Conservation (phyloP, 23 tunicate genomes). For the Ciona savignyi region DNA sequence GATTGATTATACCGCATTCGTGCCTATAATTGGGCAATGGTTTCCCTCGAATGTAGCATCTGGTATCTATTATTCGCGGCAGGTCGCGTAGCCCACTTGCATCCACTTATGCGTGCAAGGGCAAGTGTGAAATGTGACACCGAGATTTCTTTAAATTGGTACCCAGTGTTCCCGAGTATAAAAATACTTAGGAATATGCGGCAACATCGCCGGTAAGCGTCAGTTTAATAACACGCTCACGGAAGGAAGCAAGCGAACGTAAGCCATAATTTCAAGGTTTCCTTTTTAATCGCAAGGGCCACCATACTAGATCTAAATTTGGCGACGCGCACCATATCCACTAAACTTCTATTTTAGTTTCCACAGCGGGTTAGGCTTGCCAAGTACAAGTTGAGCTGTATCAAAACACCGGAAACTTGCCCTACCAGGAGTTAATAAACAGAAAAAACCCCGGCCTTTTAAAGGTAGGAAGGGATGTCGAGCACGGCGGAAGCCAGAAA, state of each 20-base stretch:
- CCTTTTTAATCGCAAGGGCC: neutral
- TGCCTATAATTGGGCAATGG: neutral
- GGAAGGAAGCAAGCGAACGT: neutral
- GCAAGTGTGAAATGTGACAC: neutral
- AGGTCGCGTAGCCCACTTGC: neutral
- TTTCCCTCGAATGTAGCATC: neutral
- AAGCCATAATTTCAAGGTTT: neutral
- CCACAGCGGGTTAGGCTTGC: neutral
- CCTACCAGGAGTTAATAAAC: conserved; percentile 1
- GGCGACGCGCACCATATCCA: neutral
- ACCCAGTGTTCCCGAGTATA: neutral
- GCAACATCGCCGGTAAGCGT: neutral
- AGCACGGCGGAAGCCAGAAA: neutral
- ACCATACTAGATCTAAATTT: neutral
- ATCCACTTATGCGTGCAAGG: neutral
- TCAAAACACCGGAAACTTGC: conserved; percentile 1
- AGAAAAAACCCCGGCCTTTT: neutral
- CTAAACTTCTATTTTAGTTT: neutral
- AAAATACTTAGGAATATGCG: too few relatives aligned
- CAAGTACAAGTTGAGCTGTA: neutral
- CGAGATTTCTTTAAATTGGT: neutral
- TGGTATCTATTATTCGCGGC: neutral
- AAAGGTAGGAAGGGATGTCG: neutral
- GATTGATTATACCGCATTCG: neutral
- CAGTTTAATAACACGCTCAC: neutral